These are phyloP conservation scores for Bos javanicus DNA, from an alignment of 2,113 vertebrate genomes.

Conservation along the genomic window DNA sequence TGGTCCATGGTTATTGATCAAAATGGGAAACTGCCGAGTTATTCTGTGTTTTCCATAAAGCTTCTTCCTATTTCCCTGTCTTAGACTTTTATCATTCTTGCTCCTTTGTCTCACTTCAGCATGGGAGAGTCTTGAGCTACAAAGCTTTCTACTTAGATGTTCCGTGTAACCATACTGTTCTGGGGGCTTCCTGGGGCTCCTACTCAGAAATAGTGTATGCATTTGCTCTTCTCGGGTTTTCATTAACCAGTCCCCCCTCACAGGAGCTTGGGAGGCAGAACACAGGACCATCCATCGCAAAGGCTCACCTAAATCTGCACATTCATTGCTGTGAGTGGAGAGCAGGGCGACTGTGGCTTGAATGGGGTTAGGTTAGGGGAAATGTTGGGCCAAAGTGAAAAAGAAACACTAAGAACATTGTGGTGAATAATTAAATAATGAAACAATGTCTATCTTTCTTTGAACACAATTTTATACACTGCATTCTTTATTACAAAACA, in stretches of 20 bases:
- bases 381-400: neutral
- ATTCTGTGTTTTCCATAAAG: neutral
- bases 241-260: neutral
- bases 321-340: fast-evolving
- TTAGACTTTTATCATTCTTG: neutral
- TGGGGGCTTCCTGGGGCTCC: neutral
- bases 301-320: neutral
- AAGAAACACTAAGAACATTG: neutral
- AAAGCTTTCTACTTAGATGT: neutral
- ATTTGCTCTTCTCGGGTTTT: neutral
- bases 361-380: neutral
- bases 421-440: neutral
- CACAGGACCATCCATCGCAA: neutral
- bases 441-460: neutral
- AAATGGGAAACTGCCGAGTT: neutral
- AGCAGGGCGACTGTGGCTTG: neutral
- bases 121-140: neutral
- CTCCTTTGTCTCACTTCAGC: neutral
- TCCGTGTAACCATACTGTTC: fast-evolving
- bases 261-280: neutral
- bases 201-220: neutral
- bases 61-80: neutral
- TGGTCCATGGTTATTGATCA: neutral
- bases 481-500: neutral
- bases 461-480: neutral